Base-by-base conservation (phyloP, 1,140 invertebrate genomes). In the Temnothorax curvispinosus region DNA sequence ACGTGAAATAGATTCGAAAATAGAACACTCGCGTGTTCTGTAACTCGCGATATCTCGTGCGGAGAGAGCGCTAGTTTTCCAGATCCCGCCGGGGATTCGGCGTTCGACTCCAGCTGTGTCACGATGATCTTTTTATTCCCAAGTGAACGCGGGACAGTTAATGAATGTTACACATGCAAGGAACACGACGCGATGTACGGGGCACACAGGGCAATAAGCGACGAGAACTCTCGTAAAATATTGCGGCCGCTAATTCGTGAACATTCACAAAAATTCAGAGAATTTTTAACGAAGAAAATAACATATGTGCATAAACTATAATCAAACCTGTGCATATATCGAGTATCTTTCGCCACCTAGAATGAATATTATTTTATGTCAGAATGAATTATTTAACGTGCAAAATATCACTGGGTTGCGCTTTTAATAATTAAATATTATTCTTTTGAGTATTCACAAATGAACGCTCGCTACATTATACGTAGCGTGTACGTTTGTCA, bases 131-230 rank as follows among this genome's bases (percentile, higher is more conserved):
- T 60, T 74, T 47, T 47, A 27, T 72, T 47, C 60, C 41, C 41
- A 11, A 3, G 13, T 15, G 35, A 65, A 65, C 56, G 64, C 69
- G 32, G 47, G 27, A 54, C n/a, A 41, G 64, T 27, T 81, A 81
- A 81, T 71, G 64, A 81, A 71, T 54, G 47, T 81, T 71, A 71
- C 21, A 71, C 77, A 54, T 71, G 77, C 77, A 41, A 81, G 47
- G 44, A 54, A 56, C 32, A 27, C 27, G 27, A 27, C 27, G 27
- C 27, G 27, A 71, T 35, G 18, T 1, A 27, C 13, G 38, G 21
- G 38, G 21, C 38, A 15, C 8, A 38, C 6, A 13, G 44, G 44
- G 3, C 18, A n/a, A 35, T 27, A 41, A 41, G 6, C 18, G 47
- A 27, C 8, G 27, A 41, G 15, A 69, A 41, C 4, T 8, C 3